Evolutionary conservation across 2,113 vertebrate genomes (phyloP).

Genomic region (Festucalex cinctus): DNA sequence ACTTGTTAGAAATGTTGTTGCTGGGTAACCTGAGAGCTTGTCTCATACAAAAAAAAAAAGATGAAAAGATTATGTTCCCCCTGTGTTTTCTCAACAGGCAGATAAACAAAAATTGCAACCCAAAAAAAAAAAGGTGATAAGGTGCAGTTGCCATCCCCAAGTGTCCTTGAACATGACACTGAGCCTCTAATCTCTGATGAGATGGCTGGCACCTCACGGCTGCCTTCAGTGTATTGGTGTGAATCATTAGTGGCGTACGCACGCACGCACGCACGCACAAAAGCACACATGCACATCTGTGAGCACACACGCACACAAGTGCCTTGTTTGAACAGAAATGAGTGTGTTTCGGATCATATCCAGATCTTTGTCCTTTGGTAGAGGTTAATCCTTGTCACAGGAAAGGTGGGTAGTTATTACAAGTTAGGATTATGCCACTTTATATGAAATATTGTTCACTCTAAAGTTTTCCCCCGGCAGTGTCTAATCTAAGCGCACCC

Average conservation of each 20-base stretch:
- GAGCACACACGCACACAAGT: background rate
- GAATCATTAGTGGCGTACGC: background rate
- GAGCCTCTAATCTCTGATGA: background rate
- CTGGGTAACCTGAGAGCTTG: background rate
- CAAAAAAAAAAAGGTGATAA: background rate
- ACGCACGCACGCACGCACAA: background rate
- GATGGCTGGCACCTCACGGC: background rate
- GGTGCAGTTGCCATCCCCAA: background rate
- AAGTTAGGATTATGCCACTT: no score
- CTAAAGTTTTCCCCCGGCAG: no score
- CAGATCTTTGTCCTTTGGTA: no score
- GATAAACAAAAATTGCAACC: background rate
- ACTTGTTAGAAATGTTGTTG: background rate
- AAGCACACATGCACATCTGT: background rate
- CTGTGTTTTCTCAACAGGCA: background rate
- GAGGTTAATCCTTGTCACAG: no score
- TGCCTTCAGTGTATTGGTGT: background rate
- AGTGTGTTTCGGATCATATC: no score
- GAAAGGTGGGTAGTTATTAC: no score
- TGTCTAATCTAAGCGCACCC: no score
- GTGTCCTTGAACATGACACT: conserved; percentile 1
- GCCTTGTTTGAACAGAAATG: no score
- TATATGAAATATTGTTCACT: no score
- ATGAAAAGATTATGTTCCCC: background rate
- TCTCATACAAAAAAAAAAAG: background rate